Evolutionary conservation across 1,140 invertebrate species (phyloP).

Genomic region (Diplogasteroides magnus): DNA sequence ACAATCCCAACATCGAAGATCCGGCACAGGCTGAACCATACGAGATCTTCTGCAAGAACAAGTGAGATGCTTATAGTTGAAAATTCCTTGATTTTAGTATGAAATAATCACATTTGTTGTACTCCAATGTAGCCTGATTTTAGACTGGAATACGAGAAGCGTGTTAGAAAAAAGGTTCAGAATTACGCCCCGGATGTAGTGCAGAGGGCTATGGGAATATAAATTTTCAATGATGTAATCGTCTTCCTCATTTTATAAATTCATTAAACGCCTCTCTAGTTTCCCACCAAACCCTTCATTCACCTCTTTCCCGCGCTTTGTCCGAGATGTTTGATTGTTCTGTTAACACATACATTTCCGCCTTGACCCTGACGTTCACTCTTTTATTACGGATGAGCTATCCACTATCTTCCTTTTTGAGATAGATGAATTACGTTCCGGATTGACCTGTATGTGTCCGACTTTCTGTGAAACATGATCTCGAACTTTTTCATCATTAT

Average conservation of each 20-base stretch:
- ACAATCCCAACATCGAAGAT: slow-evolving; percentile 98
- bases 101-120: slow-evolving; percentile 14
- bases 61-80: no score
- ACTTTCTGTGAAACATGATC: no score
- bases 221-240: neutral
- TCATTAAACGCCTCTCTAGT: no score
- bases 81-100: slow-evolving; percentile 17
- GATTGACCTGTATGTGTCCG: no score
- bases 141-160: slow-evolving; percentile 89
- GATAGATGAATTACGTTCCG: no score
- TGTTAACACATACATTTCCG: no score
- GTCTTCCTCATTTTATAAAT: neutral
- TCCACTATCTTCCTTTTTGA: no score
- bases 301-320: neutral
- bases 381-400: no score
- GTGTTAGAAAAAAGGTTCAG: slow-evolving; percentile 88
- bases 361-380: no score
- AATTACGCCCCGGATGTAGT: slow-evolving; percentile 44
- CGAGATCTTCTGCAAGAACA: slow-evolving; percentile 78
- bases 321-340: no score
- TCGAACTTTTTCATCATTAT: no score
- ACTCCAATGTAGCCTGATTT: slow-evolving; percentile 13
- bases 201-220: slow-evolving; percentile 36
- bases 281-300: neutral
- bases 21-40: slow-evolving; percentile 99